A percentile compares a stretch with the other conserved stretches of the same genome.
phyloP scores from a whole-genome alignment of 2,797 vertebrate species.

The Fistularia commersonii region DNA sequence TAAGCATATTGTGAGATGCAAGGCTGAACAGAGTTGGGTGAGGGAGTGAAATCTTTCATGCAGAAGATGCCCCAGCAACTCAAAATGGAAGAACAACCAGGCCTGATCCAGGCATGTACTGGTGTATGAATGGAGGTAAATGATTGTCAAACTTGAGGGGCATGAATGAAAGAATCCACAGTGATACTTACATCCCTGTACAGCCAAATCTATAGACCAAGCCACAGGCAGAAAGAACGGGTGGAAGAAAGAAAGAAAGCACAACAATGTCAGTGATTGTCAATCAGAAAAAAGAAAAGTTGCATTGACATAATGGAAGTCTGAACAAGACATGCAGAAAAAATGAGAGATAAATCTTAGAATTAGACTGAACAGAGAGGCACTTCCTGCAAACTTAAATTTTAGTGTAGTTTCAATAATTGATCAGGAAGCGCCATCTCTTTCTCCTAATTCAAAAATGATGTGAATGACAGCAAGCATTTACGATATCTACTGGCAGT shows the following conservation, averaged over 20 bases:
- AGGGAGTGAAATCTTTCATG: constrained; percentile 30
- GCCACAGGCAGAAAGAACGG: constrained; percentile 91
- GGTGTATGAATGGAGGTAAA: constrained; percentile 10
- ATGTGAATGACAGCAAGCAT: constrained; percentile 37
- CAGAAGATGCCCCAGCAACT: constrained; percentile 37
- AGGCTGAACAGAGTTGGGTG: constrained; percentile 4
- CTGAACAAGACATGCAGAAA: constrained; percentile 82
- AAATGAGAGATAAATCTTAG: constrained; percentile 24
- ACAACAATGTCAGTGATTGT: constrained; percentile 99
- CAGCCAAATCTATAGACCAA: constrained; percentile 99
- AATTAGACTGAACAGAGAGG: constrained; percentile 25
- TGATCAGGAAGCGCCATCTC: constrained; percentile 28
- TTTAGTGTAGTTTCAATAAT: not conserved
- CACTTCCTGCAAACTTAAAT: not conserved
- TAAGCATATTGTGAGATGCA: constrained; percentile 19
- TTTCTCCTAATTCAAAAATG: constrained; percentile 29
- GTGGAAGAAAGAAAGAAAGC: constrained; percentile 88
- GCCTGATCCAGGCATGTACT: constrained; percentile 11
- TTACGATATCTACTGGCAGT: constrained; percentile 18
- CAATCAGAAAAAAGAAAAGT: constrained; percentile 86
- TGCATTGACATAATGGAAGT: constrained; percentile 79
- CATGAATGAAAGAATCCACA: constrained; percentile 75
- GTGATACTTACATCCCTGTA: constrained; percentile 99
- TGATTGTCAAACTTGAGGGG: constrained; percentile 18
- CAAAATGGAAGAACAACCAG: constrained; percentile 22